Base-by-base conservation (phyloP, 2,113 vertebrate genomes). In the Chaenocephalus aceratus region DNA sequence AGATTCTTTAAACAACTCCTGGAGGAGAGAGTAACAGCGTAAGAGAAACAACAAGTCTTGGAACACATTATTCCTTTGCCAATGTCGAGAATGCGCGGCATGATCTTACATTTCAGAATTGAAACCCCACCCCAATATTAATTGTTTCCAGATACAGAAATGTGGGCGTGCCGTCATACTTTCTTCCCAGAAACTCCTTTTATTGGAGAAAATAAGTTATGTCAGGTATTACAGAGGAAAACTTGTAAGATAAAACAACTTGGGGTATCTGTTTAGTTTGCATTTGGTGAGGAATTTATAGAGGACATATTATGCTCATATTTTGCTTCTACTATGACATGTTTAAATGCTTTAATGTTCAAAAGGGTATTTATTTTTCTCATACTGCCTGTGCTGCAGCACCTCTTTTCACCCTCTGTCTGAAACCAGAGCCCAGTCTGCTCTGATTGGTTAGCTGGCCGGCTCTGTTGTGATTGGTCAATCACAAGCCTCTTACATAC, bases 101-200 rank as follows among this genome's bases (percentile, higher is more conserved):
- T 41, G 12, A 41, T 23, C 44, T 63, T 14, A 46, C 4, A 45
- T 7, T 63, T 51, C 36, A 1, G 16, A 62, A 48, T 23, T 62
- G 5, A 6, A 30, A 59, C 16, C 51, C 12, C 51, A 16, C 14
- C 51, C 46, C 46, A 48, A 11, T 48, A 48, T 48, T 48, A 48
- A 11, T 48, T 88, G 54, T 67, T 71, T 86, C 77, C 70, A 83
- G 41, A 52, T 18, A 72, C 81, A 75, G 84, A 86, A 91, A 90
- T 90, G 83, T 80, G 77, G 86, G 69, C 18, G 82, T 78, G 84
- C 9, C 81, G 59, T 92, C 86, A 92, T 62, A 85, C 66, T 76
- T 84, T 92, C 62, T 69, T 90, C 63, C 70, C 85, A 90, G 91
- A 88, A 71, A 83, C 80, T 93, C 88, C 89, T 89, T 89, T 87